Percentiles rank a stretch among this genome's conserved stretches.
Conservation (phyloP, 2,888 invertebrate species). For the Aphodius granarius region DNA sequence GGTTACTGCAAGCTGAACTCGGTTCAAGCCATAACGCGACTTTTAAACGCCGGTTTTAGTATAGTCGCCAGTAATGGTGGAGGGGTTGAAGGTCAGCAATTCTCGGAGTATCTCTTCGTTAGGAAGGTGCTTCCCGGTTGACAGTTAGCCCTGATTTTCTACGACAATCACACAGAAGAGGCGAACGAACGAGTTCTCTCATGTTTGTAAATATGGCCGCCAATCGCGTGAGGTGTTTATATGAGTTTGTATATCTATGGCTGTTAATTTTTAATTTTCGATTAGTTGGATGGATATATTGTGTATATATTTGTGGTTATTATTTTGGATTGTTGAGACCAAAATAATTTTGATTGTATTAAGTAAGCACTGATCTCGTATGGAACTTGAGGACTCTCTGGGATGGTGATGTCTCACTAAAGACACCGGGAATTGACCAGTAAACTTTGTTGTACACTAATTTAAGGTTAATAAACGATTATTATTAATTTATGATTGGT, state of each 20-base stretch:
- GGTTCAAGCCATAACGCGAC: slow-evolving; percentile 82
- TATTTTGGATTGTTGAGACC: background rate
- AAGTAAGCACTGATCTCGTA: background rate
- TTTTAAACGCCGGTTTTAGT: slow-evolving; percentile 76
- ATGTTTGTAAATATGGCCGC: background rate
- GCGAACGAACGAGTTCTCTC: background rate
- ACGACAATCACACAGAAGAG: slow-evolving; percentile 20
- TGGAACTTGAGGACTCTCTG: too few species aligned
- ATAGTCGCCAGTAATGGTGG: slow-evolving; percentile 84
- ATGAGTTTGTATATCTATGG: background rate
- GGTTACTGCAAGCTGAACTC: slow-evolving; percentile 89
- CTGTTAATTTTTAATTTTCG: background rate
- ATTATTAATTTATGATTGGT: background rate
- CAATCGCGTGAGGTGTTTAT: background rate
- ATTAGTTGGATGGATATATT: background rate
- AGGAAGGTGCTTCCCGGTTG: slow-evolving; percentile 55
- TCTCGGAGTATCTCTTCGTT: slow-evolving; percentile 84
- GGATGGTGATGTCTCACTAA: background rate
- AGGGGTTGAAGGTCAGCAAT: slow-evolving; percentile 86
- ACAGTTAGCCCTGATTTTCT: slow-evolving; percentile 30
- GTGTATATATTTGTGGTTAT: background rate
- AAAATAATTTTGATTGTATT: background rate
- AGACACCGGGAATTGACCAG: background rate
- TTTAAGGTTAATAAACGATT: background rate
- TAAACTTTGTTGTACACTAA: background rate